Conservation (phyloP, 2,888 invertebrate species). For the Chrysolina oricalcia region DNA sequence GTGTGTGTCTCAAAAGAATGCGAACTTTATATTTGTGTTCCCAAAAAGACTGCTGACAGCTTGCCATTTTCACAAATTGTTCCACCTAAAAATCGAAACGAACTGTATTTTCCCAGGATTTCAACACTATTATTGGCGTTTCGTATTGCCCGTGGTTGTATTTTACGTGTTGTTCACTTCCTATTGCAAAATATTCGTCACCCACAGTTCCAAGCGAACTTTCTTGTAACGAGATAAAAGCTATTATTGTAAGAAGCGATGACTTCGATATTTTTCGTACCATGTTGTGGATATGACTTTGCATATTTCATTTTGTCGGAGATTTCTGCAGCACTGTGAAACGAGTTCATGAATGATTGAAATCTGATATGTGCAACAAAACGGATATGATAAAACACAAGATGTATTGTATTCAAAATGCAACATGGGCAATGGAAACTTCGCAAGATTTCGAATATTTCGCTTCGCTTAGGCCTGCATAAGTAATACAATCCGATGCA, state of each 20-base stretch:
- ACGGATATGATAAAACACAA: conserved; percentile 24
- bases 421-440: conserved; percentile 16
- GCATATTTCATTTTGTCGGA: conserved; percentile 21
- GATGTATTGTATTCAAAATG: conserved; percentile 21
- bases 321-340: conserved; percentile 22
- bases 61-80: not conserved
- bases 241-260: conserved; percentile 5
- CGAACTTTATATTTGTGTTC: too few relatives aligned
- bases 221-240: conserved; percentile 10
- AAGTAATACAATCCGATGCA: conserved; percentile 9
- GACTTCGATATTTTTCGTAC: conserved; percentile 20
- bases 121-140: not conserved
- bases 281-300: conserved; percentile 20
- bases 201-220: conserved; percentile 3
- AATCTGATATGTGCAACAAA: conserved; percentile 22
- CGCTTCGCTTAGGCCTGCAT: conserved; percentile 7
- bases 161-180: not conserved
- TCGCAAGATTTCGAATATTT: conserved; percentile 14
- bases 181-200: conserved; percentile 7
- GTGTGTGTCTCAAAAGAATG: too few relatives aligned
- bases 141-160: not conserved
- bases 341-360: conserved; percentile 21
- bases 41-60: too few relatives aligned
- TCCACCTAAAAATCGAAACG: not conserved
- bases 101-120: not conserved